phyloP scores from a whole-genome alignment of 2,888 invertebrate genomes.

The Achlya flavicornis region DNA sequence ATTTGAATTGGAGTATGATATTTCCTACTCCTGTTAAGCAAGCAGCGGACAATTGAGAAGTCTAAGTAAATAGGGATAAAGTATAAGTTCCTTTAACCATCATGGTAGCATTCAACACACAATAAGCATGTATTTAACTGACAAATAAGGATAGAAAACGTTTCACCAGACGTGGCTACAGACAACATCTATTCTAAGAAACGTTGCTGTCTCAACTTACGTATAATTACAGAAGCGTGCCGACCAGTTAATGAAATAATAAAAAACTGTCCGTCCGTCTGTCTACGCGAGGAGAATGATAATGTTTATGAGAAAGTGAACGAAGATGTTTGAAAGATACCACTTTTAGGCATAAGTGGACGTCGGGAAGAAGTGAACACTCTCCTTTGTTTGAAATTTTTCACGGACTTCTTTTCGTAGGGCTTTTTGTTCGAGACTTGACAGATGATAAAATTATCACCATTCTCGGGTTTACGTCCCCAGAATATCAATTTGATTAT shows the following conservation, averaged over 20 bases:
- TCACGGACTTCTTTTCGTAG: too few relatives aligned
- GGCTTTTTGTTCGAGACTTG: too few relatives aligned
- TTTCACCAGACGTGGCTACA: constrained; percentile 9
- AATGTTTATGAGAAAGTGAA: constrained; percentile 9
- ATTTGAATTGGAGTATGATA: too few relatives aligned
- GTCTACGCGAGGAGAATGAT: not conserved
- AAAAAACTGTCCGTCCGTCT: constrained; percentile 5
- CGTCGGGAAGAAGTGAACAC: not conserved
- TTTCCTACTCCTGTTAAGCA: too few relatives aligned
- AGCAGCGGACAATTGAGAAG: too few relatives aligned
- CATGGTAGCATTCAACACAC: too few relatives aligned
- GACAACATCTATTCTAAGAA: constrained; percentile 13
- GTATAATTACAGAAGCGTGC: not conserved
- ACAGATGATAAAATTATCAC: too few relatives aligned
- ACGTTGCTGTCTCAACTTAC: constrained; percentile 9
- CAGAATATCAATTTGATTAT: too few relatives aligned
- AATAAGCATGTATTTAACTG: too few relatives aligned
- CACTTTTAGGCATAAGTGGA: not conserved
- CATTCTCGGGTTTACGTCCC: too few relatives aligned
- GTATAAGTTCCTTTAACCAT: too few relatives aligned
- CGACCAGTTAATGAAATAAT: constrained; percentile 12
- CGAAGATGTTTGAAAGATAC: not conserved
- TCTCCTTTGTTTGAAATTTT: not conserved
- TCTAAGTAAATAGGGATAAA: too few relatives aligned
- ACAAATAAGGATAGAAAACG: constrained; percentile 1